Evolutionary conservation across 2,113 vertebrate species (phyloP).

Genomic region (Halichoeres trimaculatus): DNA sequence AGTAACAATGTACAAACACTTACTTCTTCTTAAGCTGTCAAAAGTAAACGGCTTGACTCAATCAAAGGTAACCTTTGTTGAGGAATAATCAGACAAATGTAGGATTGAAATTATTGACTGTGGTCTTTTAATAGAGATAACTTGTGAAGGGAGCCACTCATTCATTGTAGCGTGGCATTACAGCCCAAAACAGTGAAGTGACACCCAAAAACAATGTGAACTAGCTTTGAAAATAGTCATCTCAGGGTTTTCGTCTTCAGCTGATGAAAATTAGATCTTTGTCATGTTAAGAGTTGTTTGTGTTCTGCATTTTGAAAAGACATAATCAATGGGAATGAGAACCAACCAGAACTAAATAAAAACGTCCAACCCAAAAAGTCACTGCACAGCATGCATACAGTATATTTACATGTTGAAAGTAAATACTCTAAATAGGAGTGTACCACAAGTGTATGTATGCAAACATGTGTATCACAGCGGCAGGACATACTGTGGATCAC

Average conservation of each 20-base stretch:
- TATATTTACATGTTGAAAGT: too few relatives aligned
- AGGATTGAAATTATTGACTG: slow-evolving; percentile 17
- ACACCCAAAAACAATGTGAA: slow-evolving; percentile 16
- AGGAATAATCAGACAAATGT: slow-evolving; percentile 11
- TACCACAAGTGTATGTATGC: too few relatives aligned
- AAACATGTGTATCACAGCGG: too few relatives aligned
- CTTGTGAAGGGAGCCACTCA: not conserved
- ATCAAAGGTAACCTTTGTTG: not conserved
- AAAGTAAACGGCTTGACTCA: not conserved
- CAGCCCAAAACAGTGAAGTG: slow-evolving; percentile 31
- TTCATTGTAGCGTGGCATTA: slow-evolving; percentile 8
- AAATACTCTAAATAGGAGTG: too few relatives aligned
- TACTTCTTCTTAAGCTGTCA: not conserved
- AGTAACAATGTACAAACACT: not conserved
- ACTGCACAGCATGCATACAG: too few relatives aligned
- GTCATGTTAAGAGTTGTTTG: too few relatives aligned
- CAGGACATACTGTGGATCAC: too few relatives aligned
- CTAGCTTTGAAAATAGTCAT: slow-evolving; percentile 32
- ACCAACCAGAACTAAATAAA: too few relatives aligned
- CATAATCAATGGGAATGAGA: too few relatives aligned
- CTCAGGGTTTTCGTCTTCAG: slow-evolving; percentile 2
- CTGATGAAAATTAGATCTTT: too few relatives aligned
- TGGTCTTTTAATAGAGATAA: slow-evolving; percentile 14
- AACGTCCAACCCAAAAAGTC: too few relatives aligned
- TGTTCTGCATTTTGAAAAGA: too few relatives aligned